These are phyloP conservation scores for Erebia palarica DNA, from an alignment of 2,888 invertebrate genomes.

Conservation along the genomic window DNA sequence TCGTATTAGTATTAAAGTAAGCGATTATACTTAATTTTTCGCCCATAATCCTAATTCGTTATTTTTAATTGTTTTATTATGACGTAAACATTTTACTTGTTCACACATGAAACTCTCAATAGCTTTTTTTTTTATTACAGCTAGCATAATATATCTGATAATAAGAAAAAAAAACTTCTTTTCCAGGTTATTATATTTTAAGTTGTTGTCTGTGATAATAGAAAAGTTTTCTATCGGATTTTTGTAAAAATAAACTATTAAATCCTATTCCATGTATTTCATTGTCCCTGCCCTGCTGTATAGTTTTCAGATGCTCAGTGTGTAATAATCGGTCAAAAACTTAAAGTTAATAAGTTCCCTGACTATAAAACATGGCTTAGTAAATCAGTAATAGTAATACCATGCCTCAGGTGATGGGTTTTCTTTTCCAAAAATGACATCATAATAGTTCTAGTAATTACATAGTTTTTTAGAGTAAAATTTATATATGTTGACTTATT, in stretches of 20 bases:
- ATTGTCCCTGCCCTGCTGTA: constrained; percentile 54
- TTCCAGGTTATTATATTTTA: constrained; percentile 52
- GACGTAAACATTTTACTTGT: background rate
- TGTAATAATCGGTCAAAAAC: constrained; percentile 23
- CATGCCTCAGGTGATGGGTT: no score
- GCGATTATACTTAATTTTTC: background rate
- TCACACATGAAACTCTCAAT: background rate
- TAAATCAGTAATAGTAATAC: no score
- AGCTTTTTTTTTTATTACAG: constrained; percentile 2
- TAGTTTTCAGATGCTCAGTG: constrained; percentile 42
- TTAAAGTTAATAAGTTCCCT: background rate
- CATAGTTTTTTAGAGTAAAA: no score
- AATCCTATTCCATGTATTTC: constrained; percentile 47
- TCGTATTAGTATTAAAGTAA: no score
- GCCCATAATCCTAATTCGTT: background rate
- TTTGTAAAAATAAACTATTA: constrained; percentile 53
- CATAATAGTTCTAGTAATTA: no score
- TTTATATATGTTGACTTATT: no score
- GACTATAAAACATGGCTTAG: no score
- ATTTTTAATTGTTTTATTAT: background rate
- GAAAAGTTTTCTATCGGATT: constrained; percentile 54
- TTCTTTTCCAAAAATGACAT: no score
- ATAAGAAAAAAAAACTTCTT: constrained; percentile 22
- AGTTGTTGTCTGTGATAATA: constrained; percentile 75
- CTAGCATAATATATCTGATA: constrained; percentile 27